phyloP scores from a whole-genome alignment of 2,888 invertebrate species.

The Liopterus haemorrhoidalis region DNA sequence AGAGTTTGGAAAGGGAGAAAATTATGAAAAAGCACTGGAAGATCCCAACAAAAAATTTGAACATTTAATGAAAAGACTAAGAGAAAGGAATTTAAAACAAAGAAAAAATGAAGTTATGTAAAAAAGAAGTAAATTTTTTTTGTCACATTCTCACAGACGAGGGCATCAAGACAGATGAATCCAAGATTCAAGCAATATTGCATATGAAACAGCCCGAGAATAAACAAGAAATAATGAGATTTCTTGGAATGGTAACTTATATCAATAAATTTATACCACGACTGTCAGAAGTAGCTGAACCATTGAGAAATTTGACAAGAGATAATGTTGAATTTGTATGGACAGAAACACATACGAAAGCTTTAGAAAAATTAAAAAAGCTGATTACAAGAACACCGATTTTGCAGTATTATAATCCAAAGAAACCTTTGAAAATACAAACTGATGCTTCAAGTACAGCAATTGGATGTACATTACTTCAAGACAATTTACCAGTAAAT shows the following conservation, averaged over 20 bases:
- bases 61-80: slow-evolving; percentile 27
- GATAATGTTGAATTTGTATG: slow-evolving; percentile 26
- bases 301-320: slow-evolving; percentile 25
- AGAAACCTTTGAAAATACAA: too few relatives aligned
- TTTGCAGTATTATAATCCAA: too few relatives aligned
- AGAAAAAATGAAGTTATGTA: slow-evolving; percentile 31
- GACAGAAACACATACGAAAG: slow-evolving; percentile 19
- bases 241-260: slow-evolving; percentile 36
- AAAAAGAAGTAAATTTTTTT: too few relatives aligned
- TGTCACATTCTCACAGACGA: slow-evolving; percentile 27
- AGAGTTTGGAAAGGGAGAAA: slow-evolving; percentile 17
- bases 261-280: slow-evolving; percentile 30
- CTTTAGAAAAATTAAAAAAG: too few relatives aligned
- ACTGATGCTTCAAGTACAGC: too few relatives aligned
- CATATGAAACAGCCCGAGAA: slow-evolving; percentile 30
- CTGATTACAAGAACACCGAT: too few relatives aligned
- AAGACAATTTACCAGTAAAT: too few relatives aligned
- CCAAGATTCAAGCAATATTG: slow-evolving; percentile 30
- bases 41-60: too few relatives aligned
- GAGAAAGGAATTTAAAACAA: slow-evolving; percentile 26
- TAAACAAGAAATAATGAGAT: slow-evolving; percentile 33
- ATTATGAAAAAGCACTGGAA: too few relatives aligned
- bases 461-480: too few relatives aligned
- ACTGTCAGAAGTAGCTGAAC: slow-evolving; percentile 24
- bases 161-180: slow-evolving; percentile 27